Percentiles rank a stretch among this genome's conserved stretches.
phyloP scores from a whole-genome alignment of 2,113 vertebrate genomes.

The Odontesthes bonariensis region DNA sequence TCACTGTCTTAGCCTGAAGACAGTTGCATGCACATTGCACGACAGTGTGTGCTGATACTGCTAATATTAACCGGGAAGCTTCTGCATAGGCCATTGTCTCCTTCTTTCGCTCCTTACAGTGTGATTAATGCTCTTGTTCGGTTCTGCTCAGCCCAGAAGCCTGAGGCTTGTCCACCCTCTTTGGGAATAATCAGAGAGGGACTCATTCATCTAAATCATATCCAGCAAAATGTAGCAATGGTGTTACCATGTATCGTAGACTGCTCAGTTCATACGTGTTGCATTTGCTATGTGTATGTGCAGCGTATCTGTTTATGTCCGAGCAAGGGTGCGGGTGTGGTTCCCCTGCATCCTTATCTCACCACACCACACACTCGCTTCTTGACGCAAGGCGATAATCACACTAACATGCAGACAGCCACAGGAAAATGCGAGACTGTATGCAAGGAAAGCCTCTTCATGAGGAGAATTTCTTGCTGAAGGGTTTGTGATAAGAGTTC shows the following conservation, averaged over 20 bases:
- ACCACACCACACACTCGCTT: slow-evolving; percentile 52
- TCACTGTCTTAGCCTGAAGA: slow-evolving; percentile 31
- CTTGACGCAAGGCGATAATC: slow-evolving; percentile 53
- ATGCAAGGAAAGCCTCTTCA: neutral
- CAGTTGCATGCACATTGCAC: slow-evolving; percentile 35
- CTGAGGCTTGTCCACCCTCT: slow-evolving; percentile 35
- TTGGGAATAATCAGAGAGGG: slow-evolving; percentile 43
- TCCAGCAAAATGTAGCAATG: slow-evolving; percentile 23
- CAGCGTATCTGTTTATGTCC: slow-evolving; percentile 55
- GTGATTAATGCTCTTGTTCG: slow-evolving; percentile 64
- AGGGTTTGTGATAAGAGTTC: neutral
- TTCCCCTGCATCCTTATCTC: slow-evolving; percentile 69
- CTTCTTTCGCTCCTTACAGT: slow-evolving; percentile 37
- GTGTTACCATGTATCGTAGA: slow-evolving; percentile 15
- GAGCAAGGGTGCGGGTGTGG: slow-evolving; percentile 64
- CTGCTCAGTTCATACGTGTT: neutral
- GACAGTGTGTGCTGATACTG: slow-evolving; percentile 37
- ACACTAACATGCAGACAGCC: slow-evolving; percentile 16
- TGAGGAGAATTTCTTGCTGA: neutral
- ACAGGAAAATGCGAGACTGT: slow-evolving; percentile 5
- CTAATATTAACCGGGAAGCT: slow-evolving; percentile 38
- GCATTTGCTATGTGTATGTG: slow-evolving; percentile 5
- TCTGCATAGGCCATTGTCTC: slow-evolving; percentile 57
- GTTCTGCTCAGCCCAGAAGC: slow-evolving; percentile 19
- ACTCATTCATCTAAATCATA: slow-evolving; percentile 55